phyloP scores from a whole-genome alignment of 2,888 invertebrate species.

The Strigamia crassipes region DNA sequence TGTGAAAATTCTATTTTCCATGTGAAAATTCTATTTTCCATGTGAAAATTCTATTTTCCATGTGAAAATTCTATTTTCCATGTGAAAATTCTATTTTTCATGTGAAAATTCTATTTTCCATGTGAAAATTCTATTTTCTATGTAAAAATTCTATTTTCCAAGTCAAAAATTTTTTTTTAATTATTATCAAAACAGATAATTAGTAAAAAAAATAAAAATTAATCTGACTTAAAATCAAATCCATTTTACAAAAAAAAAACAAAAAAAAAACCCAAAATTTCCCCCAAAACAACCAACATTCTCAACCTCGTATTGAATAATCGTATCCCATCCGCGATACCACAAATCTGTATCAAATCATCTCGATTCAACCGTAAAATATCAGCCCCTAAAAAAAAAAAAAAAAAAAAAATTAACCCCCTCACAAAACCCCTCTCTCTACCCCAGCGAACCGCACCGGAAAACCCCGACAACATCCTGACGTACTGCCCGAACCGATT shows the following conservation, averaged over 20 bases:
- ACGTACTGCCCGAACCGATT: slow-evolving; percentile 79
- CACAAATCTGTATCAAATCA: slow-evolving; percentile 92
- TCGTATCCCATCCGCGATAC: slow-evolving; percentile 90
- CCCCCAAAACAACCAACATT: background rate
- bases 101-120: too few relatives aligned
- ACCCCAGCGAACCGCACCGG: slow-evolving; percentile 62
- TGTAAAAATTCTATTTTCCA: too few relatives aligned
- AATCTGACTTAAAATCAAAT: background rate
- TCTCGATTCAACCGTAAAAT: slow-evolving; percentile 85
- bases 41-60: too few relatives aligned
- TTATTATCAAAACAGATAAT: too few relatives aligned
- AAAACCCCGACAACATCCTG: slow-evolving; percentile 80
- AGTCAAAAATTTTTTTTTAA: too few relatives aligned
- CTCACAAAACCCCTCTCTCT: background rate
- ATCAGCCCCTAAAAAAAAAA: slow-evolving; percentile 67
- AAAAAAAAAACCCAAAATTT: too few relatives aligned
- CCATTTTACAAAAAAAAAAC: background rate
- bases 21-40: too few relatives aligned
- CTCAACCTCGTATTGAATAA: slow-evolving; percentile 85
- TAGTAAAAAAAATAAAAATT: too few relatives aligned
- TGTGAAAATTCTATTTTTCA: too few relatives aligned
- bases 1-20: too few relatives aligned
- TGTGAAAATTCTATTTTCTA: too few relatives aligned
- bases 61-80: too few relatives aligned
- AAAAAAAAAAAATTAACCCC: slow-evolving; percentile 1